Percentiles rank a stretch among this genome's conserved stretches.
phyloP scores from a whole-genome alignment of 30 jellyfish, hydroid and myxozoan species.

The Morbakka virulenta region DNA sequence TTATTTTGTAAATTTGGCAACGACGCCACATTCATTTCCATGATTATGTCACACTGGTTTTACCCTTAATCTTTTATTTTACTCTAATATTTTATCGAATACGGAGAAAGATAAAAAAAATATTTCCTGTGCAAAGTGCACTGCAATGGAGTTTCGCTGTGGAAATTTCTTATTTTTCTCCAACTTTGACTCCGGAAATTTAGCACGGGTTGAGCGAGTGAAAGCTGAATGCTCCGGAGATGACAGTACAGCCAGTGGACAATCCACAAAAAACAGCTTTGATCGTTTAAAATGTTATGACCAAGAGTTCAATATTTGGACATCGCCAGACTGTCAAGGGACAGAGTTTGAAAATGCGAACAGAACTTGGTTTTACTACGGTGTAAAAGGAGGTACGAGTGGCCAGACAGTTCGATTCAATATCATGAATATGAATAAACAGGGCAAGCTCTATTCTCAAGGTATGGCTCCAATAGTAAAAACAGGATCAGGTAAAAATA shows the following conservation, averaged over 20 bases:
- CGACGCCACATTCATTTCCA: no score
- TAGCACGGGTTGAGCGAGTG: conserved; percentile 65
- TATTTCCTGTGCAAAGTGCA: no score
- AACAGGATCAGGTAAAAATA: conserved; percentile 17
- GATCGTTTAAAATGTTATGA: conserved; percentile 3
- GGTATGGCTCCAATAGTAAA: conserved; percentile 84
- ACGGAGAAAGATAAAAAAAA: no score
- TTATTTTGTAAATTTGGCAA: no score
- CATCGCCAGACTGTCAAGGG: conserved; percentile 93
- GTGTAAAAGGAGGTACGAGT: conserved; percentile 60
- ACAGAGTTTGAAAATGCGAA: conserved; percentile 75
- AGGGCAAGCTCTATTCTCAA: conserved; percentile 67
- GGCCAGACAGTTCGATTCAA: conserved; percentile 57
- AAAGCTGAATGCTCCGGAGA: not conserved
- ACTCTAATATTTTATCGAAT: no score
- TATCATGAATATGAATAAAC: conserved; percentile 81
- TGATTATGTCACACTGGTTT: no score
- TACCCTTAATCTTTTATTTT: no score
- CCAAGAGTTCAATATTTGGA: conserved; percentile 77
- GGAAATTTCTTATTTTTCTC: conserved; percentile 59
- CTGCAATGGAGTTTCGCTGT: conserved; percentile 43
- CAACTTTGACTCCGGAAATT: conserved; percentile 81
- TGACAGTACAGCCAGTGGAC: not conserved
- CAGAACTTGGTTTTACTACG: conserved; percentile 89
- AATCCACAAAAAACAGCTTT: not conserved